Conservation (phyloP, 1,140 invertebrate species). For the Amyelois transitella region DNA sequence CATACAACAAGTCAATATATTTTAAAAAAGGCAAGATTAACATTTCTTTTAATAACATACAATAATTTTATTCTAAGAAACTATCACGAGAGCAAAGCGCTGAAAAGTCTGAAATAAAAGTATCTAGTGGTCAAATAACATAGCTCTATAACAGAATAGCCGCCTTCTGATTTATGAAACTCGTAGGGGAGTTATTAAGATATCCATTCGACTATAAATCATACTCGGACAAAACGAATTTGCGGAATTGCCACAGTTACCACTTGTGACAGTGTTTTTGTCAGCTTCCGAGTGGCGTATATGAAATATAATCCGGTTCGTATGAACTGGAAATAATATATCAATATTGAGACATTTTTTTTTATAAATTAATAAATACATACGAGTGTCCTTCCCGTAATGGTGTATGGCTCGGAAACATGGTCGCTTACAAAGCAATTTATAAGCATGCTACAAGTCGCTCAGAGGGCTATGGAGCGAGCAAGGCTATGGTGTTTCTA, state of each 20-base stretch:
- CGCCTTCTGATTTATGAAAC: background rate
- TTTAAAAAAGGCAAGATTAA: too few species aligned
- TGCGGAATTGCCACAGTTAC: background rate
- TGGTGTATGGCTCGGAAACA: too few species aligned
- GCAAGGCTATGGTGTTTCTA: too few species aligned
- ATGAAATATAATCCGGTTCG: too few species aligned
- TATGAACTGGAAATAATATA: background rate
- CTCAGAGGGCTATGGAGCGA: too few species aligned
- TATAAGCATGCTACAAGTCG: too few species aligned
- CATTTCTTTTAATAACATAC: too few species aligned
- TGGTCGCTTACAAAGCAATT: background rate
- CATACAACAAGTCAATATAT: too few species aligned
- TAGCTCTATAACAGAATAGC: background rate
- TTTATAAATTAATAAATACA: background rate
- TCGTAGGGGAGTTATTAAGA: background rate
- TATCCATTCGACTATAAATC: slow-evolving; percentile 2
- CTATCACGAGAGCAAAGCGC: background rate
- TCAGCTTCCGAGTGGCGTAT: background rate
- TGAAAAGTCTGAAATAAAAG: background rate
- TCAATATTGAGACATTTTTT: background rate
- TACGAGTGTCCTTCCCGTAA: background rate
- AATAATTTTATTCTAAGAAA: too few species aligned
- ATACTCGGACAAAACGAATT: background rate
- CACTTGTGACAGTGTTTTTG: background rate
- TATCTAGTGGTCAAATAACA: background rate